Percentiles rank a stretch among this genome's conserved stretches.
These are phyloP conservation scores for Rhinatrema bivittatum DNA, from an alignment of 2,797 vertebrate genomes.

Conservation along the genomic window DNA sequence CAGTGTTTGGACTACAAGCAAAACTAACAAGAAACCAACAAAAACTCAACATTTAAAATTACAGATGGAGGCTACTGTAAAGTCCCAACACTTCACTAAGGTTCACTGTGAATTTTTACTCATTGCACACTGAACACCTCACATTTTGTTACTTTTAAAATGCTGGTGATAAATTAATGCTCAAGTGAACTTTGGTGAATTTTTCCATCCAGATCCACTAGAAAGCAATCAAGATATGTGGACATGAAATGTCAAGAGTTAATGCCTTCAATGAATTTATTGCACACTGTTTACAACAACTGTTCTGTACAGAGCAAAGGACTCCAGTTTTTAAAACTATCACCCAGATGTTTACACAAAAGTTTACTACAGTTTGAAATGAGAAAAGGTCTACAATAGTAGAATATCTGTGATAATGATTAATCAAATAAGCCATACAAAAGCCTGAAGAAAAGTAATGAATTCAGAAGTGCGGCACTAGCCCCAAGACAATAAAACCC, in stretches of 20 bases:
- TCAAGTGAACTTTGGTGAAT: no score
- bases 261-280: constrained; percentile 24
- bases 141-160: no score
- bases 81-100: no score
- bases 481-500: constrained; percentile 19
- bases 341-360: constrained; percentile 25
- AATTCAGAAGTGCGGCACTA: constrained; percentile 16
- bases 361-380: constrained; percentile 23
- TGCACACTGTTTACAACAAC: constrained; percentile 2
- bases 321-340: constrained; percentile 8
- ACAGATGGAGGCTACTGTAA: no score
- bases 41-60: no score
- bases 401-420: constrained; percentile 17
- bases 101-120: no score
- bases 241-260: constrained; percentile 22
- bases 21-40: no score
- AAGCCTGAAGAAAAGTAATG: constrained; percentile 42
- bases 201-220: no score
- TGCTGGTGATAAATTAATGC: no score
- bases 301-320: neutral
- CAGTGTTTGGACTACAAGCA: no score
- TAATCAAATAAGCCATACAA: constrained; percentile 28
- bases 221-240: no score
- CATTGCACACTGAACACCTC: no score
- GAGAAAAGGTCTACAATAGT: constrained; percentile 23